phyloP scores from a whole-genome alignment of 1,140 invertebrate species.

The Apis florea region DNA sequence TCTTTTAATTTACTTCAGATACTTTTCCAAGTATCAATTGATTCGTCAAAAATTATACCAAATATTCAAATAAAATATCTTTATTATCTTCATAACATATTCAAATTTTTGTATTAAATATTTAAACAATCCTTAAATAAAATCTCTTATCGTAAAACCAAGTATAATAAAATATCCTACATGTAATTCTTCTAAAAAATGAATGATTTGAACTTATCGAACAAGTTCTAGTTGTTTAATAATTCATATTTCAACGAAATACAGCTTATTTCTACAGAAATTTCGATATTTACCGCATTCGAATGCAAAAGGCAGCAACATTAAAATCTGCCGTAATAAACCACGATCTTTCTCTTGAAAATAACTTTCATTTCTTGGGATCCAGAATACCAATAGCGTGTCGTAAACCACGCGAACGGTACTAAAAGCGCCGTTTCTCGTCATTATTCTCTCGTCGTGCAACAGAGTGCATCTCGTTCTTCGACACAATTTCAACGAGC shows the following conservation, averaged over 20 bases:
- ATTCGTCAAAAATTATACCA: too few species aligned
- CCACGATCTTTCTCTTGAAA: background rate
- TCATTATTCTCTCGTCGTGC: background rate
- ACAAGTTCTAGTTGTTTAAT: background rate
- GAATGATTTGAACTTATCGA: background rate
- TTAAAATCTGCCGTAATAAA: background rate
- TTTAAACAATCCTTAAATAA: too few species aligned
- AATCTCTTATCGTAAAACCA: too few species aligned
- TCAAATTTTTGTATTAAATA: too few species aligned
- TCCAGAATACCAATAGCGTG: background rate
- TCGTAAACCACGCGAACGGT: background rate
- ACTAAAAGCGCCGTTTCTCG: background rate
- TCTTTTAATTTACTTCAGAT: too few species aligned
- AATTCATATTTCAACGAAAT: background rate
- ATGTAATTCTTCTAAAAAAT: too few species aligned
- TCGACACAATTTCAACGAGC: constrained; percentile 1
- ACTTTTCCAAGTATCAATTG: too few species aligned
- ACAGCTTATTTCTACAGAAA: background rate
- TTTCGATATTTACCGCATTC: background rate
- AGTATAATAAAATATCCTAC: too few species aligned
- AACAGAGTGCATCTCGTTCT: background rate
- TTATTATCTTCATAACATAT: too few species aligned
- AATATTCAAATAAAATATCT: too few species aligned
- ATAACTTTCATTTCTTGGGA: background rate
- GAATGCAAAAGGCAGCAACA: background rate